Evolutionary conservation across 2,888 invertebrate species (phyloP), one percentile per base, ranked within the genome.

Genomic region (Coecobrya sp.): DNA sequence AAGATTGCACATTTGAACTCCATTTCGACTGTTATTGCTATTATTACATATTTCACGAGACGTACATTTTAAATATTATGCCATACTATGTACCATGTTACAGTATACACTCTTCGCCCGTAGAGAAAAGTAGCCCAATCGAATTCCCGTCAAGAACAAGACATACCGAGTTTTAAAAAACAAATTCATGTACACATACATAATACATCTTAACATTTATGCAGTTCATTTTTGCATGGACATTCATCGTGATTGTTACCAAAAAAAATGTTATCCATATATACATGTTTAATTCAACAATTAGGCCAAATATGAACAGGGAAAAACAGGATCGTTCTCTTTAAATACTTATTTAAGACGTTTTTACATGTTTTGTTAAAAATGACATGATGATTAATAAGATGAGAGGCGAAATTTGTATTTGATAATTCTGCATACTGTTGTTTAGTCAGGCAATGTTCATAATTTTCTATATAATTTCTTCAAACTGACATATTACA

Each of bases 221-320:
- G 59, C 30, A 59, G 82, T 82, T 82, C 59, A 82, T 36, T 82
- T 30, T 82, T 82, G 59, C 30, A 82, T 59, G 82, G 59, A 82
- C 30, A 59, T 55, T 81, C 30, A 81, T 30, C 82, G 59, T 62
- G 82, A 82, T 82, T 82, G 59, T 59, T 82, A 79, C 49, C 49
- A 82, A 27, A 49, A 5, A 25, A 25, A 30, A 27, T 81, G 81
- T 62, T 62, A 59, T 62, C n/a, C 82, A 25, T 36, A 82, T 82
- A 85, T 85, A 82, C 82, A 82, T 82, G 45, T 68, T 68, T 68
- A 68, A 84, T 84, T 65, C 42, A 65, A 84, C 62, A 65, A 86
- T 86, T 86, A 86, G 85, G 85, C 85, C 65, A 68, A 86, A 86
- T 86, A 81, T 59, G 49, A 86, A 86, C 85, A 86, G 85, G 85